phyloP scores from a whole-genome alignment of 2,888 invertebrate genomes.

The Incurvaria masculella region DNA sequence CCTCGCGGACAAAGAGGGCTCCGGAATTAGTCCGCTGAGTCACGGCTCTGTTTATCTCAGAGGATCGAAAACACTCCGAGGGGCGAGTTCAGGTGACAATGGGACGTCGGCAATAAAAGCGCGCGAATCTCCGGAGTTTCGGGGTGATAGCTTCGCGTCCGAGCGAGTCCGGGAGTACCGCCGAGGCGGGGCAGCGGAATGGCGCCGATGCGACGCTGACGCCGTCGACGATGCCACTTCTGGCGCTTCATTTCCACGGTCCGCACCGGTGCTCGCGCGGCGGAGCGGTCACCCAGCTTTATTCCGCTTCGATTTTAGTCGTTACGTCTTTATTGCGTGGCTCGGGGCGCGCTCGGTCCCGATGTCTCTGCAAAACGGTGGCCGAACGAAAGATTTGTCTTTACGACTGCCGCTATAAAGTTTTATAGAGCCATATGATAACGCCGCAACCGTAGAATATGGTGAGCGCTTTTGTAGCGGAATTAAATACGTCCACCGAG shows the following conservation, averaged over 20 bases:
- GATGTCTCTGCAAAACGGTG: slow-evolving; percentile 14
- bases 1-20: background rate
- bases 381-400: slow-evolving; percentile 32
- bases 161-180: background rate
- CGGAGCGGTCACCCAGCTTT: too few species aligned
- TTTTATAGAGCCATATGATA: slow-evolving; percentile 45
- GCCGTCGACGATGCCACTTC: background rate
- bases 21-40: background rate
- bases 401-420: slow-evolving; percentile 37
- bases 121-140: background rate
- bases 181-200: background rate
- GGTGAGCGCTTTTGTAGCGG: slow-evolving; percentile 19
- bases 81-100: background rate
- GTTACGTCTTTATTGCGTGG: slow-evolving; percentile 10
- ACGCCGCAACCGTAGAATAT: slow-evolving; percentile 39
- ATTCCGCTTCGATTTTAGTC: background rate
- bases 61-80: background rate
- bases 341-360: slow-evolving; percentile 22
- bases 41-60: background rate
- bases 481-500: background rate
- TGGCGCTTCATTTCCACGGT: background rate
- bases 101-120: background rate
- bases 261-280: background rate
- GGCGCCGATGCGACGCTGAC: background rate
- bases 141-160: background rate